Base-by-base conservation (phyloP, 2,113 vertebrate genomes). In the Monopterus albus region DNA sequence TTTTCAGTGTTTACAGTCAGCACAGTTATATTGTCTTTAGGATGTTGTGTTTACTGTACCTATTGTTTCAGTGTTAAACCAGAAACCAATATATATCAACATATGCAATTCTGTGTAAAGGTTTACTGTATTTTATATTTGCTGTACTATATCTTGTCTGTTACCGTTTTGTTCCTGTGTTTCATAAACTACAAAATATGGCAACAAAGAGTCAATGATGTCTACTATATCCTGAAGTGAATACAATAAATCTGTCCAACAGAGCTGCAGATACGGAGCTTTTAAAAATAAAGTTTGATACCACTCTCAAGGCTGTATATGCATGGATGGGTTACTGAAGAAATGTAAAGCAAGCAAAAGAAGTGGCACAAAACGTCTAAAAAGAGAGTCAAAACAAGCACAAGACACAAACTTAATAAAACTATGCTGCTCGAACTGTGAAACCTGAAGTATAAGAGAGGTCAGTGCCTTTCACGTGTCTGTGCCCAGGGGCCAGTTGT, bases 81-180 rank as follows among this genome's bases (percentile, higher is more conserved):
- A 60, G 42, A 67, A 25, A 47, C 47, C 9, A n/a, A n/a, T 64
- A 13, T 26, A 47, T 53, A 59, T 50, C 23, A 38, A 55, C 29
- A 75, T 78, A 78, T 82, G 72, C 65, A 84, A 58, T 56, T 45
- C 26, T 59, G 46, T 66, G 15, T 50, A 64, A 38, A 12, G 21
- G 56, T 26, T 31, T 63, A 17, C 4, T 79, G 53, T 78, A 60
- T 66, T 36, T 56, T 20, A 46, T 57, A 28, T 79, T 43, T 72
- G 12, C 18, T 71, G 50, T 65, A 40, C 57, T 11, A 59, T 57
- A 35, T 47, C 14, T 26, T 75, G 63, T 76, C 33, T 70, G 7
- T 69, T 28, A 42, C 4, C 78, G 72, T 78, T 47, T 52, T 42
- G 8, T 31, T 40, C 15, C 53, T 82, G 51, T 73, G 39, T 53